A percentile compares a stretch with the other conserved stretches of the same genome.
phyloP scores from a whole-genome alignment of 2,797 vertebrate species.

The Florisuga fusca region DNA sequence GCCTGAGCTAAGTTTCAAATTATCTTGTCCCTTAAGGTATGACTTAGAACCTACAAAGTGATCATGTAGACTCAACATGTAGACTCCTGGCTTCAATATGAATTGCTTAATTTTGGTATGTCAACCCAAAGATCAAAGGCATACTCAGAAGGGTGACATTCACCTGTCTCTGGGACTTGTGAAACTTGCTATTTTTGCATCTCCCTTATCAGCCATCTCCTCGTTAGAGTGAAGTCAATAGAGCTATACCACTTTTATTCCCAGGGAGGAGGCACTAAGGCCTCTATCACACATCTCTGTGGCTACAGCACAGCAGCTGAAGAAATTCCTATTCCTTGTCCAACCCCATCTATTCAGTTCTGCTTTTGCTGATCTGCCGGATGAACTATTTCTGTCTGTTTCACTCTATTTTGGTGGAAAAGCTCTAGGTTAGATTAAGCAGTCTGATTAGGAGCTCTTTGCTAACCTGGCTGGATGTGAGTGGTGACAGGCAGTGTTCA shows the following conservation, averaged over 20 bases:
- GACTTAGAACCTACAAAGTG: not conserved
- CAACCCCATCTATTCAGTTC: not conserved
- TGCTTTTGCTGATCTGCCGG: not conserved
- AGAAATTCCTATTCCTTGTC: not conserved
- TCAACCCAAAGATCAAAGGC: constrained; percentile 10
- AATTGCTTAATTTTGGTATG: constrained; percentile 22
- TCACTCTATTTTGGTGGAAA: not conserved
- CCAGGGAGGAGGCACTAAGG: not conserved
- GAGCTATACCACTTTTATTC: not conserved
- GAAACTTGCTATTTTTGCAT: not conserved
- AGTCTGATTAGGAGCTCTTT: not conserved
- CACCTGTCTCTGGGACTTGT: not conserved
- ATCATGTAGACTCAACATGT: not conserved
- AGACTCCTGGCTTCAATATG: not conserved
- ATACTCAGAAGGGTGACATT: not conserved
- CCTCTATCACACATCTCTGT: not conserved
- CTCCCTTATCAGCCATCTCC: not conserved
- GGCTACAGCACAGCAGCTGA: not conserved
- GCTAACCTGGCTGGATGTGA: not conserved
- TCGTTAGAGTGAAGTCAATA: not conserved
- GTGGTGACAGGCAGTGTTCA: not conserved
- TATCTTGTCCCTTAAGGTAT: constrained; percentile 20
- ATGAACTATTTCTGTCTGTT: not conserved
- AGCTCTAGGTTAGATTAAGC: not conserved
- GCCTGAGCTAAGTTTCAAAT: constrained; percentile 36